Percentiles rank a stretch among this genome's conserved stretches.
These are phyloP conservation scores for Nymphalis polychloros DNA, from an alignment of 2,888 invertebrate genomes.

Conservation along the genomic window DNA sequence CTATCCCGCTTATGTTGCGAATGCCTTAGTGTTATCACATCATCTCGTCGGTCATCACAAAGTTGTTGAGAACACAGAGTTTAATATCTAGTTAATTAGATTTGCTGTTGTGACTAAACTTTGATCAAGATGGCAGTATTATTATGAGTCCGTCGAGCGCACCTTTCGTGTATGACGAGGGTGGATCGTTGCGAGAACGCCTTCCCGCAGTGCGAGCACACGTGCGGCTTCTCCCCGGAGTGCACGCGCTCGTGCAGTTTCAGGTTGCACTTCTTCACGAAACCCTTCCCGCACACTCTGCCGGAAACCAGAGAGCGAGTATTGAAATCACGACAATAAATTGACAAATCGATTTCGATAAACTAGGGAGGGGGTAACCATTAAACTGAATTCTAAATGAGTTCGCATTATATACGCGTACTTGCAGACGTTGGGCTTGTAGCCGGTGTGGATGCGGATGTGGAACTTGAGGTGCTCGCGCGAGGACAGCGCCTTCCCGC, in stretches of 20 bases:
- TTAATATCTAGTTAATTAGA: no score
- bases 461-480: slow-evolving; percentile 83
- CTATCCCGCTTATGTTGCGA: no score
- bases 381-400: no score
- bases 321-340: slow-evolving; percentile 35
- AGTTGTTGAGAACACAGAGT: no score
- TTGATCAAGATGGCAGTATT: no score
- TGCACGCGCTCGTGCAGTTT: slow-evolving; percentile 83
- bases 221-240: slow-evolving; percentile 83
- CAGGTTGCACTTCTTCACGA: slow-evolving; percentile 83
- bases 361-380: no score
- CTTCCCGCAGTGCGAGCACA: slow-evolving; percentile 83
- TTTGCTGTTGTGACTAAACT: no score
- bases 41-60: no score
- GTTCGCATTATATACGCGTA: no score
- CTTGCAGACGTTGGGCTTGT: slow-evolving; percentile 83
- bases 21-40: no score
- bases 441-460: slow-evolving; percentile 83
- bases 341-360: no score
- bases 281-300: slow-evolving; percentile 79
- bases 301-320: background rate
- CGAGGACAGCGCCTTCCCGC: slow-evolving; percentile 83
- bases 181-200: slow-evolving; percentile 83
- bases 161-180: slow-evolving; percentile 82
- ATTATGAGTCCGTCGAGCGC: background rate